Evolutionary conservation across 2,888 invertebrate genomes (phyloP).

Genomic region (Eremobia ochroleuca): DNA sequence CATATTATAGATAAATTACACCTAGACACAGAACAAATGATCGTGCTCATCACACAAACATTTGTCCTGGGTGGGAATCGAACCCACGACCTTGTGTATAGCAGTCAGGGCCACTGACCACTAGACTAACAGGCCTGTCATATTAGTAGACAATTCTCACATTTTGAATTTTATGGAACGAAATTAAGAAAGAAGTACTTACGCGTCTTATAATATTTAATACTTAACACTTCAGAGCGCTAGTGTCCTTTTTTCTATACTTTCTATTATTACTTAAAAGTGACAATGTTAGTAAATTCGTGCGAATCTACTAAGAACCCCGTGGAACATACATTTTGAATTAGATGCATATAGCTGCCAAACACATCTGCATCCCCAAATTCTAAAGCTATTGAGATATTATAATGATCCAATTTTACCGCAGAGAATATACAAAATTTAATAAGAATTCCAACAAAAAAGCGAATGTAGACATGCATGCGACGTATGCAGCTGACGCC

Average conservation of each 20-base stretch:
- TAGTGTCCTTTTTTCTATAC: not conserved
- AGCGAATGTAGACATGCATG: slow-evolving; percentile 77
- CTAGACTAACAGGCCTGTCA: too few relatives aligned
- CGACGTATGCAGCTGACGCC: slow-evolving; percentile 89
- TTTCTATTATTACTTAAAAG: too few relatives aligned
- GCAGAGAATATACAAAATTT: slow-evolving; percentile 66
- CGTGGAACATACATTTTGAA: not conserved
- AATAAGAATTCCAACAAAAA: slow-evolving; percentile 78
- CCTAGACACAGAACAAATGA: too few relatives aligned
- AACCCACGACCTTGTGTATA: too few relatives aligned
- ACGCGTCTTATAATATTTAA: not conserved
- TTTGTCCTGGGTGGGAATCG: too few relatives aligned
- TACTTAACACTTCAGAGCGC: not conserved
- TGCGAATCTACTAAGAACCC: not conserved
- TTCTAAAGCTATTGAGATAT: slow-evolving; percentile 44
- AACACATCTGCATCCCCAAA: slow-evolving; percentile 34
- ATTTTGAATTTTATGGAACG: not conserved
- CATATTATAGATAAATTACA: too few relatives aligned
- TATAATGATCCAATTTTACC: slow-evolving; percentile 52
- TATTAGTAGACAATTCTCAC: not conserved
- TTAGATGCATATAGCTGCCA: not conserved
- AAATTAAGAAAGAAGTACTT: not conserved
- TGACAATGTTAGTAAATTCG: not conserved
- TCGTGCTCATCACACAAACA: too few relatives aligned
- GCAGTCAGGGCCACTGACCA: too few relatives aligned